phyloP scores from a whole-genome alignment of 2,113 vertebrate species.

The Festucalex cinctus region DNA sequence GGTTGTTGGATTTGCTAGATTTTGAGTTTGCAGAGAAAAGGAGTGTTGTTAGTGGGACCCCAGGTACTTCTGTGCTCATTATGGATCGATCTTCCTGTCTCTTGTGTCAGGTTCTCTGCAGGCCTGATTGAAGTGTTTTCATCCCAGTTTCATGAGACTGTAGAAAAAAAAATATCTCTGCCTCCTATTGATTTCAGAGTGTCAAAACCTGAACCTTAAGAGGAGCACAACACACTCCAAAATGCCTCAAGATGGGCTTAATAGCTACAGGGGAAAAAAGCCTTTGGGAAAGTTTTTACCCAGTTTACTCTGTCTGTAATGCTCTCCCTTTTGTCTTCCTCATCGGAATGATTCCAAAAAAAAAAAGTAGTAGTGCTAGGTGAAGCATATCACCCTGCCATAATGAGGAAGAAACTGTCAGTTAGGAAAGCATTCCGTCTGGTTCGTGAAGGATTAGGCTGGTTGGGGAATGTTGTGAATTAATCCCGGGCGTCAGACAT shows the following conservation, averaged over 20 bases:
- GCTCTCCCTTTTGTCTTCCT: conserved; percentile 56
- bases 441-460: conserved; percentile 68
- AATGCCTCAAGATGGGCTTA: conserved; percentile 64
- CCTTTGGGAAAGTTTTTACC: conserved; percentile 61
- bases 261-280: conserved; percentile 58
- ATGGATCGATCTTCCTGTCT: conserved; percentile 68
- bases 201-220: conserved; percentile 71
- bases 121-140: conserved; percentile 74
- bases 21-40: conserved; percentile 42
- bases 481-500: conserved; percentile 68
- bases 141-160: conserved; percentile 56
- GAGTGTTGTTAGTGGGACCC: conserved; percentile 52
- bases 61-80: conserved; percentile 65
- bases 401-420: conserved; percentile 65
- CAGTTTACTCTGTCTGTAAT: conserved; percentile 61
- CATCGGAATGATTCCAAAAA: conserved; percentile 51
- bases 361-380: conserved; percentile 48
- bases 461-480: conserved; percentile 65
- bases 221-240: conserved; percentile 61
- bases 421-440: conserved; percentile 62
- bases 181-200: conserved; percentile 74
- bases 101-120: conserved; percentile 61
- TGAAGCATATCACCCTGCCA: conserved; percentile 59
- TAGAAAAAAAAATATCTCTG: conserved; percentile 59
- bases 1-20: conserved; percentile 50